phyloP scores from a whole-genome alignment of 2,113 vertebrate genomes.

The Bettongia penicillata region DNA sequence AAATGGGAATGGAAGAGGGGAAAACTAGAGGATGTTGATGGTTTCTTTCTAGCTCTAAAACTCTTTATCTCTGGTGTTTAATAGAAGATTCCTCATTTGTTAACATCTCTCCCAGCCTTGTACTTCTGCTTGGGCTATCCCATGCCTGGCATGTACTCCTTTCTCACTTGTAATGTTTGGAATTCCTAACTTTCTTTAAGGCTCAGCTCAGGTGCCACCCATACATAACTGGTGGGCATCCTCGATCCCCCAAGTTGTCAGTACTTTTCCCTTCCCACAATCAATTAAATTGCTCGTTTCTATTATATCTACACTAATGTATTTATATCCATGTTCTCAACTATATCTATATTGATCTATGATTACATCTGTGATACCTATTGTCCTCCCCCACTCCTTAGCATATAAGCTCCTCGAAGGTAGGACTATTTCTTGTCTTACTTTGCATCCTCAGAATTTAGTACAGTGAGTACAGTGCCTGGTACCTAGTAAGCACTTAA shows the following conservation, averaged over 20 bases:
- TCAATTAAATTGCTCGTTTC: neutral
- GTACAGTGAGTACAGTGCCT: no score
- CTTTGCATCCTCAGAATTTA: no score
- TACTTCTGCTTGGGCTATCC: neutral
- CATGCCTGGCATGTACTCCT: neutral
- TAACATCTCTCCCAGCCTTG: neutral
- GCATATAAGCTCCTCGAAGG: neutral
- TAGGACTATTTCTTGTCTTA: neutral
- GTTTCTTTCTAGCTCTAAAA: slow-evolving; percentile 25
- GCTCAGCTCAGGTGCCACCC: neutral
- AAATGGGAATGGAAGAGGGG: neutral
- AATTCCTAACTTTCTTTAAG: neutral
- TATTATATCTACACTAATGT: neutral
- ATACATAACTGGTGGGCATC: neutral
- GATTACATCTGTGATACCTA: neutral
- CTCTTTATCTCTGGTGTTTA: neutral
- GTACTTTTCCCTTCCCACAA: neutral
- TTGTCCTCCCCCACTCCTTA: neutral
- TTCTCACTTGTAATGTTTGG: neutral
- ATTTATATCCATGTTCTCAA: no score
- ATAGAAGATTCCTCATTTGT: slow-evolving; percentile 4
- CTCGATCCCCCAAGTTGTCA: neutral
- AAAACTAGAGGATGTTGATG: no score
- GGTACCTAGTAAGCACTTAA: no score
- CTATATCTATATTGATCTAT: neutral